Conservation (phyloP, 1,140 invertebrate species). For the Listronotus bonariensis region DNA sequence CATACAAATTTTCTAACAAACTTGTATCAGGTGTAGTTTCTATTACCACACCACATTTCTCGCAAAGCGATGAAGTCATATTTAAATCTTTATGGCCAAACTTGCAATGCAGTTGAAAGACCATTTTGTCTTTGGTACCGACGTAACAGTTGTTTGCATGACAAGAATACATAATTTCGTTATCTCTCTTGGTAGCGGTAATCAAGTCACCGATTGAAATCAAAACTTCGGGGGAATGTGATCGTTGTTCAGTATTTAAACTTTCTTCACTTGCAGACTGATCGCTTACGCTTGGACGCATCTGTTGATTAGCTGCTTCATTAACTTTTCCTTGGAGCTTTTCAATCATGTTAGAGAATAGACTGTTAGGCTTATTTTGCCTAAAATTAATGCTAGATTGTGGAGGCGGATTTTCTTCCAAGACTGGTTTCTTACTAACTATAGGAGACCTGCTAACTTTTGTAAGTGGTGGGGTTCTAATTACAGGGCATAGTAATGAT, state of each 20-base stretch:
- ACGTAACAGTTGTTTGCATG: slow-evolving; percentile 44
- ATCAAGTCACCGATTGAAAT: slow-evolving; percentile 36
- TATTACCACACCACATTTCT: slow-evolving; percentile 33
- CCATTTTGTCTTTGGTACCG: slow-evolving; percentile 34
- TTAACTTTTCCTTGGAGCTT: slow-evolving; percentile 43
- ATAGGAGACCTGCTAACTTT: background rate
- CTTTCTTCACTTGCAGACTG: slow-evolving; percentile 1
- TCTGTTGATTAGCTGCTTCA: slow-evolving; percentile 8
- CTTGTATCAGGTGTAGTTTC: slow-evolving; percentile 13
- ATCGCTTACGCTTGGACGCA: background rate
- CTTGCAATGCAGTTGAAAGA: slow-evolving; percentile 46
- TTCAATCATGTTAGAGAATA: slow-evolving; percentile 40
- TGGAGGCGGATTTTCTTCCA: slow-evolving; percentile 19
- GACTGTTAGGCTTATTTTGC: slow-evolving; percentile 22
- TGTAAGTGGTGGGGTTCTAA: background rate
- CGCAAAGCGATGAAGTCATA: slow-evolving; percentile 22
- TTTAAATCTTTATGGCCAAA: slow-evolving; percentile 31
- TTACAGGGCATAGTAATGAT: slow-evolving; percentile 2
- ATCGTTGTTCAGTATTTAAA: background rate
- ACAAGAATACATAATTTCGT: slow-evolving; percentile 42
- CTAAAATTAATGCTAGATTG: slow-evolving; percentile 19
- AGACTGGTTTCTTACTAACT: slow-evolving; percentile 25
- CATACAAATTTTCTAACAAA: slow-evolving; percentile 38
- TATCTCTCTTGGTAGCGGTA: slow-evolving; percentile 36
- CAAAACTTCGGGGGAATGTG: background rate